Evolutionary conservation across 2,888 invertebrate genomes (phyloP).

Genomic region (Drosophila infuscata): DNA sequence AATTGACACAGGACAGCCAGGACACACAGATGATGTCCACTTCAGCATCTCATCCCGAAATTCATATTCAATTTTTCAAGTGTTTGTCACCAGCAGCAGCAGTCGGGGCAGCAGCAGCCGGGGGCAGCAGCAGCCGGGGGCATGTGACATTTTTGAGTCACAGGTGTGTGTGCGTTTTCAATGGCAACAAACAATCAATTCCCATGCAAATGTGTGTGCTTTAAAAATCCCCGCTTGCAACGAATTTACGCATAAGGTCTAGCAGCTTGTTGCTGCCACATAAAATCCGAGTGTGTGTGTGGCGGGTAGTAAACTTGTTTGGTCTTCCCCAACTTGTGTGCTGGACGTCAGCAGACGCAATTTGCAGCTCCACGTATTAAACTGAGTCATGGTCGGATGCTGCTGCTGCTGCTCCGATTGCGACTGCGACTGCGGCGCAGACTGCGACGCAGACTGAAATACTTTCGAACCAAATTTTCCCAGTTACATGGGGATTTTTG

Average conservation of each 20-base stretch:
- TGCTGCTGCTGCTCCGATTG: not conserved
- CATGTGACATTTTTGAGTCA: constrained; percentile 38
- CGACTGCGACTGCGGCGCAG: not conserved
- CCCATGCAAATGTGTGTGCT: not conserved
- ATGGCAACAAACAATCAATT: constrained; percentile 17
- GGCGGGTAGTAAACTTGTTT: constrained; percentile 16
- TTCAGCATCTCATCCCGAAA: not conserved
- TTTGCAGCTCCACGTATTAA: constrained; percentile 24
- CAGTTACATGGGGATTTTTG: constrained; percentile 74
- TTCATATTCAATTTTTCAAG: constrained; percentile 23
- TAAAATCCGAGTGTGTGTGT: constrained; percentile 5
- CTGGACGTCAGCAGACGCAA: constrained; percentile 55
- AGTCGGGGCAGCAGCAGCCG: constrained; percentile 2
- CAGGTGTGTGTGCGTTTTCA: constrained; percentile 17
- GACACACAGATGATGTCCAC: constrained; percentile 15
- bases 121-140: constrained; percentile 5
- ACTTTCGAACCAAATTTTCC: constrained; percentile 75
- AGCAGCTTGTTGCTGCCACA: constrained; percentile 22
- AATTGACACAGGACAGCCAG: constrained; percentile 63
- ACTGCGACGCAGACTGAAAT: constrained; percentile 14
- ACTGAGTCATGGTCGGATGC: constrained; percentile 68
- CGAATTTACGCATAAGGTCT: constrained; percentile 12
- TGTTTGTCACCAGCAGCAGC: constrained; percentile 38
- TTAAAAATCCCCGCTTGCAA: constrained; percentile 41
- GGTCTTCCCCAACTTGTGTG: constrained; percentile 65